Evolutionary conservation across 2,888 invertebrate species (phyloP).

Genomic region (Leptinotarsa tumamoca): DNA sequence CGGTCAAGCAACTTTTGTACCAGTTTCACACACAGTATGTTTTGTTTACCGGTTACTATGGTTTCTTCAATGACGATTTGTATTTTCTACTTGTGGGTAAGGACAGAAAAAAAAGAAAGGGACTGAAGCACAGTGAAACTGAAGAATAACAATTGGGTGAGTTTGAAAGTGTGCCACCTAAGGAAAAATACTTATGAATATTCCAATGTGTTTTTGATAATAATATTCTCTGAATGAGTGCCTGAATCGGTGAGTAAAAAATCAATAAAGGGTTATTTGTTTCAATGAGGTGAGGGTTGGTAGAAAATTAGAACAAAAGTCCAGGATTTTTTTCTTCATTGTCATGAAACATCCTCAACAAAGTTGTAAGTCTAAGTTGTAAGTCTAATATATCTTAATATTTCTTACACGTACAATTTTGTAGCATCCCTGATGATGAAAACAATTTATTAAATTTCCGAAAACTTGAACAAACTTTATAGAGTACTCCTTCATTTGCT

Average conservation of each 20-base stretch:
- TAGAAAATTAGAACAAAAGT: background rate
- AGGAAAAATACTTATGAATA: background rate
- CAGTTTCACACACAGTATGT: conserved; percentile 45
- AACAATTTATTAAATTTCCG: too few relatives aligned
- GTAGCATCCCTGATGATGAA: too few relatives aligned
- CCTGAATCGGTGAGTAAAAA: background rate
- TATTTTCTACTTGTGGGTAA: conserved; percentile 40
- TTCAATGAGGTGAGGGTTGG: background rate
- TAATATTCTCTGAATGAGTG: background rate
- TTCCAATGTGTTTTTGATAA: background rate
- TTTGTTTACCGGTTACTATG: conserved; percentile 57
- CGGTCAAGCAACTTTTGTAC: conserved; percentile 54
- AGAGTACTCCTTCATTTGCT: too few relatives aligned
- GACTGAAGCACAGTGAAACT: conserved; percentile 24
- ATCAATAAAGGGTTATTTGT: background rate
- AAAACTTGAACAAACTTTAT: too few relatives aligned
- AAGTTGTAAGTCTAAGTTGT: too few relatives aligned
- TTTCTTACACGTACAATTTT: too few relatives aligned
- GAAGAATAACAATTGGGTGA: conserved; percentile 1
- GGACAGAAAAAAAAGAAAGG: conserved; percentile 40
- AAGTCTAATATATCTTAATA: too few relatives aligned
- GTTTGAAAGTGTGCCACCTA: conserved; percentile 25
- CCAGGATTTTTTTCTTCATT: too few relatives aligned
- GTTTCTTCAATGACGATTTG: conserved; percentile 33
- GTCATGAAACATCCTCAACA: too few relatives aligned